These are phyloP conservation scores for Ichneumoninae sp. DNA, from an alignment of 2,888 invertebrate species.

Conservation along the genomic window DNA sequence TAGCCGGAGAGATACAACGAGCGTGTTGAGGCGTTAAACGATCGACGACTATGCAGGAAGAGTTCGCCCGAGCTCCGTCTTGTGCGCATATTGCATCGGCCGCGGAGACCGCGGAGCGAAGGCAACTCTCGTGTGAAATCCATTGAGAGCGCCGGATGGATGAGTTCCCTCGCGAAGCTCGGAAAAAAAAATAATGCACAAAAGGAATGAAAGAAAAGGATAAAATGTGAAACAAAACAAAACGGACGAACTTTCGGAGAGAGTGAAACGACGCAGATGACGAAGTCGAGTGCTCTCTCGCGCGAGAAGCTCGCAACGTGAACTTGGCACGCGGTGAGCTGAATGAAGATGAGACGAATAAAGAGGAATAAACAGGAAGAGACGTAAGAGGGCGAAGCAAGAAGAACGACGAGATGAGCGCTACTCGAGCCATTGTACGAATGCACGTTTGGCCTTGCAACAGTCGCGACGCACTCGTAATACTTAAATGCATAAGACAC, in stretches of 20 bases:
- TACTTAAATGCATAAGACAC: constrained; percentile 38
- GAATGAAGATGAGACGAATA: constrained; percentile 27
- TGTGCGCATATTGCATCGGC: constrained; percentile 67
- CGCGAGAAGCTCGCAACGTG: constrained; percentile 21
- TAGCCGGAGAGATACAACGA: constrained; percentile 7
- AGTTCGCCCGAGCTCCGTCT: constrained; percentile 55
- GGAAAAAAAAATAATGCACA: neutral
- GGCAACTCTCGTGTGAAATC: constrained; percentile 64
- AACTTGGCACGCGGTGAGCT: constrained; percentile 7
- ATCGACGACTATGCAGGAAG: constrained; percentile 42
- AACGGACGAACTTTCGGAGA: neutral
- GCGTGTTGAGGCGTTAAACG: constrained; percentile 15
- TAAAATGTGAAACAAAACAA: neutral
- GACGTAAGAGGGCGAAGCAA: constrained; percentile 7
- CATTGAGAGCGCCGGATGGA: constrained; percentile 51
- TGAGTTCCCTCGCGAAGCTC: neutral
- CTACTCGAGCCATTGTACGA: constrained; percentile 72
- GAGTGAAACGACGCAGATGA: constrained; percentile 9
- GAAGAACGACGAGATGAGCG: constrained; percentile 61
- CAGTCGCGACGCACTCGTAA: constrained; percentile 52
- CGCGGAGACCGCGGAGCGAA: constrained; percentile 17
- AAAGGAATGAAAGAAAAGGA: neutral
- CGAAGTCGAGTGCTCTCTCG: constrained; percentile 39
- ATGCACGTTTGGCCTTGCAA: constrained; percentile 68
- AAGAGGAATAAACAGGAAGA: constrained; percentile 28